Percentiles rank a stretch among this genome's conserved stretches.
phyloP scores from a whole-genome alignment of 1,140 invertebrate species.

The Dendroctonus ponderosae region DNA sequence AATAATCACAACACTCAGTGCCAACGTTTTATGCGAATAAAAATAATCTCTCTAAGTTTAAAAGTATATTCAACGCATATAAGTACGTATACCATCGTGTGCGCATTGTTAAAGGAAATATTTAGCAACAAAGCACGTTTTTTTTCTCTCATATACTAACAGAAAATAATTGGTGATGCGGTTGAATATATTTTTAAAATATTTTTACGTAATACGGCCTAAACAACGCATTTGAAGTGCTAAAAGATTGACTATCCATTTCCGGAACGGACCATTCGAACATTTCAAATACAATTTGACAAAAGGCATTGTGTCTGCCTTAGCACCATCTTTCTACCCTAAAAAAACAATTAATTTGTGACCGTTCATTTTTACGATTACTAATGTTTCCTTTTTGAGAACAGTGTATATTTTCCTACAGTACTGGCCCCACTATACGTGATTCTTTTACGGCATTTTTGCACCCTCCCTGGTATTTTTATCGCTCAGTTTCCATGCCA shows the following conservation, averaged over 20 bases:
- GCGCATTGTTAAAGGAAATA: slow-evolving; percentile 4
- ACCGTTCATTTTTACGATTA: too few relatives aligned
- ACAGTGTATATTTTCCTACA: slow-evolving; percentile 19
- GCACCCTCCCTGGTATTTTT: too few relatives aligned
- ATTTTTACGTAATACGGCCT: neutral
- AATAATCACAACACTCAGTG: neutral
- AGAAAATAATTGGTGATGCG: neutral
- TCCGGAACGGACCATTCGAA: too few relatives aligned
- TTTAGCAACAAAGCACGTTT: neutral
- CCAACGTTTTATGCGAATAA: slow-evolving; percentile 8
- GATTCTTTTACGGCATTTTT: too few relatives aligned
- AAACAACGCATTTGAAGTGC: neutral
- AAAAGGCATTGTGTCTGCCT: too few relatives aligned
- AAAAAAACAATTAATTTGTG: too few relatives aligned
- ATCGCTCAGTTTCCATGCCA: too few relatives aligned
- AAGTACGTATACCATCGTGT: neutral
- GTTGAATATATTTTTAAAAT: neutral
- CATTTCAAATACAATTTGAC: too few relatives aligned
- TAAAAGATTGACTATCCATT: neutral
- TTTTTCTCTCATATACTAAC: neutral
- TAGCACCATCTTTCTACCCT: too few relatives aligned
- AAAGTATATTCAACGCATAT: slow-evolving; percentile 19
- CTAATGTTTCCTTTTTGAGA: slow-evolving; percentile 15
- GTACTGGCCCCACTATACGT: slow-evolving; percentile 10
- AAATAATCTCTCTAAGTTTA: slow-evolving; percentile 7